phyloP scores from a whole-genome alignment of 2,797 vertebrate species.

The Erethizon dorsatum region DNA sequence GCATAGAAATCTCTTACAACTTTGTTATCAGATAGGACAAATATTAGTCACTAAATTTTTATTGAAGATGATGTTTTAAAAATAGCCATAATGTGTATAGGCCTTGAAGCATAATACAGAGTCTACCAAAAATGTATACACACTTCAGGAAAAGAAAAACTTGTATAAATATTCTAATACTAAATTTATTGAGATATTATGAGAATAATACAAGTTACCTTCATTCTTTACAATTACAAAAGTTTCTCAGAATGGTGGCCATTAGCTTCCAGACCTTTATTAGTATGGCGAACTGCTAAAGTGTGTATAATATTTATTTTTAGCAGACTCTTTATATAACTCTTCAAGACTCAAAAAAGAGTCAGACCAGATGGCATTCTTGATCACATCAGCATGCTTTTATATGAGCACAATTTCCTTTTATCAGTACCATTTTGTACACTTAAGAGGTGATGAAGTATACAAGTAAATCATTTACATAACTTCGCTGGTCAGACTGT shows the following conservation, averaged over 20 bases:
- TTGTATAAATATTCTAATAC: not conserved
- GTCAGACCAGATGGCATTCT: not conserved
- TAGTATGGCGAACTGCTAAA: not conserved
- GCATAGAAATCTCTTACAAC: not conserved
- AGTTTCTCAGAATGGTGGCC: not conserved
- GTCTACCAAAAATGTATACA: not conserved
- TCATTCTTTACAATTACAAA: not conserved
- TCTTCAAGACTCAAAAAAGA: not conserved
- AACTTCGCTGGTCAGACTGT: not conserved
- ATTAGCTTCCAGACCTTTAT: not conserved
- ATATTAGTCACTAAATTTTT: not conserved
- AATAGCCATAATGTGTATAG: not conserved
- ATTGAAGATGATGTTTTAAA: slow-evolving; percentile 7
- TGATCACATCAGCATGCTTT: not conserved
- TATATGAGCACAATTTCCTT: not conserved
- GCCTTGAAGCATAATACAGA: not conserved
- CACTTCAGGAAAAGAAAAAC: not conserved
- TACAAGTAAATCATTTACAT: not conserved
- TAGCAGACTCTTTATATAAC: not conserved
- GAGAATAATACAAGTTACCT: not conserved
- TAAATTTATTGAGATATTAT: not conserved
- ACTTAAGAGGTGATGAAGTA: not conserved
- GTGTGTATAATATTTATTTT: not conserved
- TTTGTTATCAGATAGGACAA: slow-evolving; percentile 32
- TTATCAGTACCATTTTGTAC: not conserved